Percentiles rank a stretch among this genome's conserved stretches.
These are phyloP conservation scores for Camponotus floridanus DNA, from an alignment of 1,140 invertebrate genomes.

Conservation along the genomic window DNA sequence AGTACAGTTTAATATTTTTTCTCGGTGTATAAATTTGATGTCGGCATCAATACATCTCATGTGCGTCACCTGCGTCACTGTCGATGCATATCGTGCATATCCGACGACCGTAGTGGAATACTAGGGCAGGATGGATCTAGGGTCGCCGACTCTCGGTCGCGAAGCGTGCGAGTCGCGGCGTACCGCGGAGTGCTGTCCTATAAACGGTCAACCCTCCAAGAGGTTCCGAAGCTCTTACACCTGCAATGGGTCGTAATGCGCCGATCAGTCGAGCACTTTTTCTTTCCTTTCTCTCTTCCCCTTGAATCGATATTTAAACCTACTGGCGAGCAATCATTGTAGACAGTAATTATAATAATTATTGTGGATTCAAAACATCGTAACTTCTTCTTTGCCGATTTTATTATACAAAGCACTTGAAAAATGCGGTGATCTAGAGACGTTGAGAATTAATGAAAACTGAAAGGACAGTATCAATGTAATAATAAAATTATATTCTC, in stretches of 20 bases:
- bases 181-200: constrained; percentile 52
- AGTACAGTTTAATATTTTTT: no score
- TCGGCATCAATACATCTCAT: background rate
- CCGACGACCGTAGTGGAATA: constrained; percentile 62
- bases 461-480: background rate
- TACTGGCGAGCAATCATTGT: background rate
- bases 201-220: constrained; percentile 41
- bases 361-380: background rate
- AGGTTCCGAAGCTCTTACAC: constrained; percentile 54
- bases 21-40: background rate
- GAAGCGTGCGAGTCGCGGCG: constrained; percentile 26
- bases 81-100: constrained; percentile 60
- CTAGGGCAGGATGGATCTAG: constrained; percentile 61
- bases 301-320: constrained; percentile 28
- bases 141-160: constrained; percentile 64
- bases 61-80: constrained; percentile 28
- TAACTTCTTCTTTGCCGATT: constrained; percentile 15
- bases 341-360: constrained; percentile 19
- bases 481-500: background rate
- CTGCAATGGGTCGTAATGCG: constrained; percentile 45
- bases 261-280: background rate
- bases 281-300: background rate
- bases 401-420: background rate
- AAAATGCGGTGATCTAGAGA: background rate
- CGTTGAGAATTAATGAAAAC: background rate